phyloP scores from a whole-genome alignment of 2,113 vertebrate genomes.

The Psammodynastes pulverulentus region DNA sequence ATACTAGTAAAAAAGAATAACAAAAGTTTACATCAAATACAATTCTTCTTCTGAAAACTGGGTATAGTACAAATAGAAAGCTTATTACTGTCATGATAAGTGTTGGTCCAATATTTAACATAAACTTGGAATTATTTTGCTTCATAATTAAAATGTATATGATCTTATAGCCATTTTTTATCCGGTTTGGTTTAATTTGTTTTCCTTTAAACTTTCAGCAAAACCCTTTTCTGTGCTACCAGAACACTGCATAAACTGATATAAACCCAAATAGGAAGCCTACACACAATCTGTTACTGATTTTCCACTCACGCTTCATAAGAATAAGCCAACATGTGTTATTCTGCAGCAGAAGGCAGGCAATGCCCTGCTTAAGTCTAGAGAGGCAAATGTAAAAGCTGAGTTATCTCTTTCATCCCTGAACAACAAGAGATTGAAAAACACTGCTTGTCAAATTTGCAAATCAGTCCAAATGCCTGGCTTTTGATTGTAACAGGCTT shows the following conservation, averaged over 20 bases:
- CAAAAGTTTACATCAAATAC: background rate
- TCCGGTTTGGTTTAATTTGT: background rate
- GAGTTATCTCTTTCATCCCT: background rate
- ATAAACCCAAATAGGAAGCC: background rate
- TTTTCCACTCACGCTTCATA: background rate
- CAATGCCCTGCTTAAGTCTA: constrained; percentile 3
- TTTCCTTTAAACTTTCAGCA: background rate
- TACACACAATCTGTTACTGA: constrained; percentile 1
- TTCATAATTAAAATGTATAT: background rate
- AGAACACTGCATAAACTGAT: background rate
- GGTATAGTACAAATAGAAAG: background rate
- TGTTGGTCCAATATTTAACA: background rate
- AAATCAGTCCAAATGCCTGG: background rate
- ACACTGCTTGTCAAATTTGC: constrained; percentile 21
- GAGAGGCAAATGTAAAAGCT: background rate
- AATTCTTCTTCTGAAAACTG: background rate
- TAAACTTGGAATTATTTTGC: background rate
- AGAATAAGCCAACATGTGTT: constrained; percentile 8
- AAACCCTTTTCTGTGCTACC: background rate
- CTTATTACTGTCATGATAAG: background rate
- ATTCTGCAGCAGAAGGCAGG: constrained; percentile 5
- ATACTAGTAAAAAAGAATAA: background rate
- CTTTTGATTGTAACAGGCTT: constrained; percentile 11
- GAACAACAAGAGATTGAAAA: constrained; percentile 2
- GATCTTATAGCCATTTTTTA: background rate